Evolutionary conservation across 2,113 vertebrate species (phyloP), one percentile per base, ranked within the genome.

Genomic region (Lycocorax pyrrhopterus): DNA sequence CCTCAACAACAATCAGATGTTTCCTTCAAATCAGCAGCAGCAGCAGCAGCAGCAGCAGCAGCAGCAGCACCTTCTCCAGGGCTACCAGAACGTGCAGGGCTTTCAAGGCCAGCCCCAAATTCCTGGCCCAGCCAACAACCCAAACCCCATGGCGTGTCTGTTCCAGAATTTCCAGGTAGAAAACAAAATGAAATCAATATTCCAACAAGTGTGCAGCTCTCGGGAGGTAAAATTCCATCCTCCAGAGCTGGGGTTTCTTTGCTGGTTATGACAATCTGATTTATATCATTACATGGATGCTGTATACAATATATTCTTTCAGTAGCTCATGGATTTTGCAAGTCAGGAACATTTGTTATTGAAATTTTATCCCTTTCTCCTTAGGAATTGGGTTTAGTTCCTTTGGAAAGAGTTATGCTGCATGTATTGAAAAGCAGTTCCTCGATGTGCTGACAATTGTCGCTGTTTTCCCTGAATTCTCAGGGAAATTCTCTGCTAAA

Each of bases 161-260:
- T 99, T 99, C 98, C 99, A 99, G 95, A 99, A 99, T 94, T 99
- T 99, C 97, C 99, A 99, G 99, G 99, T 99, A 98, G 73, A 53
- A 58, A 82, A 64, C 56, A 43, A n/a, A 89, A 56, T 30, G 12
- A 14, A 81, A 22, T 74, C 35, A 0, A 5, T 88, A 3, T 44
- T 64, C 53, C 26, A 81, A 82, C 56, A 32, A 52, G 25, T 3
- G 22, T 35, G 59, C 67, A 56, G 12, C 52, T 64, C 47, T 39
- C 37, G 10, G 52, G 46, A 46, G 79, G 75, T 52, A 4, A 64
- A 89, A 49, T 29, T 12, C 3, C 16, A 13, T 37, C 56, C 56
- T 60, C 68, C 8, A 0, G 10, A 52, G 68, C 12, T 13, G 13
- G 62, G 4, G 25, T 37, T 74, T 76, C 63, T 80, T 41, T 62